These are phyloP conservation scores for Seira sanloemensis DNA, from an alignment of 2,888 invertebrate species.

Conservation along the genomic window DNA sequence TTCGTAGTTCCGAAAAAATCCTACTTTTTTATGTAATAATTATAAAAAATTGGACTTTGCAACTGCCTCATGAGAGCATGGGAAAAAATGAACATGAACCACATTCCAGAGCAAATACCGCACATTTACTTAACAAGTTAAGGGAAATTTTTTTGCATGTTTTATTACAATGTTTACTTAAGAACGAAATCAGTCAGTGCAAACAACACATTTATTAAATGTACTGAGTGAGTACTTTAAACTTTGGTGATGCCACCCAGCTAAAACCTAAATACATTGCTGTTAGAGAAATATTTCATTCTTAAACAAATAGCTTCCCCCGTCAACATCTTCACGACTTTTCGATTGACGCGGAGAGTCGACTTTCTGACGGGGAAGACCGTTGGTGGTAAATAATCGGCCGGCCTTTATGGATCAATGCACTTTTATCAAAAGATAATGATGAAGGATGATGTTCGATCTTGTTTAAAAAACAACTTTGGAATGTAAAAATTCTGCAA, in stretches of 20 bases:
- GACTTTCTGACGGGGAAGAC: constrained; percentile 4
- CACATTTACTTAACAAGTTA: not conserved
- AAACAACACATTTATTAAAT: not conserved
- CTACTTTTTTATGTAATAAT: too few species aligned
- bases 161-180: not conserved
- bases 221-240: not conserved
- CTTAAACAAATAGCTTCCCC: constrained; percentile 12
- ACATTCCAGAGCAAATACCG: not conserved
- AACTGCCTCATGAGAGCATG: not conserved
- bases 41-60: too few species aligned
- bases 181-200: not conserved
- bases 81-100: not conserved
- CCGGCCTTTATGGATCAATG: constrained; percentile 26
- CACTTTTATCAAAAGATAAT: constrained; percentile 28
- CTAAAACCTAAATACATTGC: not conserved
- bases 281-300: not conserved
- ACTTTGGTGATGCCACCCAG: not conserved
- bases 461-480: not conserved
- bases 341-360: not conserved
- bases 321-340: not conserved
- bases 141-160: not conserved
- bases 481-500: not conserved
- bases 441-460: constrained; percentile 1
- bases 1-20: not conserved
- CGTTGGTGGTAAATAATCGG: not conserved